Percentiles rank a stretch among this genome's conserved stretches.
Evolutionary conservation across 2,113 vertebrate species (phyloP).

Genomic region (Corydoras sp.): DNA sequence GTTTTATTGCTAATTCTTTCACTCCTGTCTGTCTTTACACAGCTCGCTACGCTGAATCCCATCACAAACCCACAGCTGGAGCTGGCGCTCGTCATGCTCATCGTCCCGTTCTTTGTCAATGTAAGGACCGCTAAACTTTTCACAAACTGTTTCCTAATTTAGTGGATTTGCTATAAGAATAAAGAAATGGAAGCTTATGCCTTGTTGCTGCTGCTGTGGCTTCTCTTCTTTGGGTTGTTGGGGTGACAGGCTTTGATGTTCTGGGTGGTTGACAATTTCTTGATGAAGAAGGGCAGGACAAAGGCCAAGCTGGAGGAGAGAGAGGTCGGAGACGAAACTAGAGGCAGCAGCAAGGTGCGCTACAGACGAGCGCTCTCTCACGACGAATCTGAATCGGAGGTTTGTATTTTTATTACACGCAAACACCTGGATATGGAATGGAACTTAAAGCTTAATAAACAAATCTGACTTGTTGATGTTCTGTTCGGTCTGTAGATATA

Average conservation of each 20-base stretch:
- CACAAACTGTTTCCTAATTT: too few species aligned
- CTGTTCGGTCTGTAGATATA: too few species aligned
- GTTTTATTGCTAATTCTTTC: too few species aligned
- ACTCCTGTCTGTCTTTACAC: constrained; percentile 41
- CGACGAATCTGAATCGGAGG: constrained; percentile 96
- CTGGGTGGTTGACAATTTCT: constrained; percentile 98
- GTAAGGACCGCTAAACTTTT: constrained; percentile 66
- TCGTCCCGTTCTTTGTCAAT: constrained; percentile 95
- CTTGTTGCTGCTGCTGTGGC: too few species aligned
- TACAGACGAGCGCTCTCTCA: constrained; percentile 92
- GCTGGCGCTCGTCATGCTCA: constrained; percentile 95
- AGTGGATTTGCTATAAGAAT: too few species aligned
- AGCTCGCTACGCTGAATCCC: constrained; percentile 86
- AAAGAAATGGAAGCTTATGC: too few species aligned
- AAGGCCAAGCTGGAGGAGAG: constrained; percentile 97
- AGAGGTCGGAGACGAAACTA: constrained; percentile 75
- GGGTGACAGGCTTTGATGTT: constrained; percentile 85
- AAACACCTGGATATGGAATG: too few species aligned
- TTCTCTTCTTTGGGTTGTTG: too few species aligned
- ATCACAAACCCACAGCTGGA: constrained; percentile 88
- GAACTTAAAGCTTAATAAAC: too few species aligned
- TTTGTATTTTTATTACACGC: constrained; percentile 45
- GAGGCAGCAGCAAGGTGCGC: constrained; percentile 87
- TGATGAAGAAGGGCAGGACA: constrained; percentile 98
- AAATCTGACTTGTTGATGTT: too few species aligned